phyloP scores from a whole-genome alignment of 2,113 vertebrate species.

The Urocolius indicus region DNA sequence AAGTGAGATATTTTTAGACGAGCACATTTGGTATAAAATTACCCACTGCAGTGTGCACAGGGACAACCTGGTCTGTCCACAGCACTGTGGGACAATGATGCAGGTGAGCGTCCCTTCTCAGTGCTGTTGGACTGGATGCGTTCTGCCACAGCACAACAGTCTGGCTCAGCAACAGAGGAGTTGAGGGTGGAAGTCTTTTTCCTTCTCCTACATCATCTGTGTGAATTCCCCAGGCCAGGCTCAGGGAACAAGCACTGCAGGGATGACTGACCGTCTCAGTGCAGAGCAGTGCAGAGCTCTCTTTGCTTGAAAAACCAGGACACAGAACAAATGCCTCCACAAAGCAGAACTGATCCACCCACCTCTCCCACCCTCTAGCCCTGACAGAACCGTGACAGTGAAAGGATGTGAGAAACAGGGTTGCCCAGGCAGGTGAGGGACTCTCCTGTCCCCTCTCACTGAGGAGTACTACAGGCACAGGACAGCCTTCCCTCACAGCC shows the following conservation, averaged over 20 bases:
- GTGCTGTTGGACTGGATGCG: rapidly evolving
- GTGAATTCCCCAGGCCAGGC: not conserved
- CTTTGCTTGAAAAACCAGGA: rapidly evolving
- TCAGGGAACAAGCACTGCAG: not conserved
- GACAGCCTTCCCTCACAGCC: not conserved
- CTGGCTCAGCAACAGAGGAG: not conserved
- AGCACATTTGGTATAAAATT: conserved; percentile 45
- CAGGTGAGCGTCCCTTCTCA: not conserved
- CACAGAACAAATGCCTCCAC: not conserved
- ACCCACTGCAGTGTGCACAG: not conserved
- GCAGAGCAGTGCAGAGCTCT: not conserved
- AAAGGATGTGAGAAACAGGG: not conserved
- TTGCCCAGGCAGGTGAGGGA: not conserved
- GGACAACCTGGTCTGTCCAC: not conserved
- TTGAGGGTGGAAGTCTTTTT: not conserved
- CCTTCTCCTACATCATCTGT: rapidly evolving
- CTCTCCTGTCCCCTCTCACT: rapidly evolving
- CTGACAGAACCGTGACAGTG: rapidly evolving
- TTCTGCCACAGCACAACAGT: rapidly evolving
- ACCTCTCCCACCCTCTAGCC: too few relatives aligned
- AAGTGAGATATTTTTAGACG: conserved; percentile 74
- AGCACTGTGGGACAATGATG: not conserved
- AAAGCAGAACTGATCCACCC: not conserved
- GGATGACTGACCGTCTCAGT: not conserved
- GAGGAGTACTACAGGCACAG: not conserved